Evolutionary conservation across 2,113 vertebrate species (phyloP).

Genomic region (Ciconia maguari): DNA sequence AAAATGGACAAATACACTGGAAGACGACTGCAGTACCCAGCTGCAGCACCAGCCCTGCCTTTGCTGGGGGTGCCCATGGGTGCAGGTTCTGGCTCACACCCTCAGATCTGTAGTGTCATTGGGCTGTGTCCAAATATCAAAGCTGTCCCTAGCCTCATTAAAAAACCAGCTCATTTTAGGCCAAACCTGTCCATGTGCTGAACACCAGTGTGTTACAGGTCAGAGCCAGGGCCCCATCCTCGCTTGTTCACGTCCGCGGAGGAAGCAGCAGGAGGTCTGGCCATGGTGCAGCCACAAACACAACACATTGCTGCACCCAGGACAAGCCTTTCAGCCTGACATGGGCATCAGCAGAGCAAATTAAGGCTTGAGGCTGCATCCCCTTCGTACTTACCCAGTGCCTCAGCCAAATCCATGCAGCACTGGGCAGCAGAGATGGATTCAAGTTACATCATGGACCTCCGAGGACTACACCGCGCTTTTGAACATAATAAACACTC

Average conservation of each 20-base stretch:
- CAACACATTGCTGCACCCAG: neutral
- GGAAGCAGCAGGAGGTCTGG: neutral
- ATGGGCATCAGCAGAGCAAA: neutral
- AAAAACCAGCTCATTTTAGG: neutral
- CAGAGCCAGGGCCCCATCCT: neutral
- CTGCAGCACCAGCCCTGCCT: neutral
- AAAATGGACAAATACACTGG: neutral
- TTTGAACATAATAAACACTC: neutral
- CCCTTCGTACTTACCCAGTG: neutral
- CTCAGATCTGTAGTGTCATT: neutral
- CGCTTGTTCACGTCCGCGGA: neutral
- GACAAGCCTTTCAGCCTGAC: neutral
- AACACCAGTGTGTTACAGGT: neutral
- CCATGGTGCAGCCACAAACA: neutral
- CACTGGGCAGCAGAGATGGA: neutral
- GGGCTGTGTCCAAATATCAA: neutral
- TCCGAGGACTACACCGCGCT: accelerated
- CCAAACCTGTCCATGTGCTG: neutral
- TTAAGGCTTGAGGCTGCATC: neutral
- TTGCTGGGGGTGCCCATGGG: neutral
- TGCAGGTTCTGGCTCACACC: neutral
- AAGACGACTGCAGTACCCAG: neutral
- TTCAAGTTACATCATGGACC: neutral
- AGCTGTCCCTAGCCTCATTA: neutral
- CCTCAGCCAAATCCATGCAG: neutral